Evolutionary conservation across 2,113 vertebrate genomes (phyloP).

Genomic region (Hippoglossus stenolepis): DNA sequence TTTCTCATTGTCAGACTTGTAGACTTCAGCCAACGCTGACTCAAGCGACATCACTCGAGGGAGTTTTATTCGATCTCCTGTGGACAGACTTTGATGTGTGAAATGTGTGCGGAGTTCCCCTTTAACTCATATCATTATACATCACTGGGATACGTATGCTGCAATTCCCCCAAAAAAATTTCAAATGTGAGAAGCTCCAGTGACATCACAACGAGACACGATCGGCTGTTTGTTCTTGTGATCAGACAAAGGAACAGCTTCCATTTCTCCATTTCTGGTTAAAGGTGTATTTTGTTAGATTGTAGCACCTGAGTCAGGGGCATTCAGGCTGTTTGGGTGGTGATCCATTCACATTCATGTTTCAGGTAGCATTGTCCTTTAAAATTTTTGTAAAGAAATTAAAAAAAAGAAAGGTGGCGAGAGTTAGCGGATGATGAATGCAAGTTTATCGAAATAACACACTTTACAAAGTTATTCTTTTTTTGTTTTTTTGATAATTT

Average conservation of each 20-base stretch:
- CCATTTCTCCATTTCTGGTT: constrained; percentile 4
- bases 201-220: neutral
- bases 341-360: constrained; percentile 24
- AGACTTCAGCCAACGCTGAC: neutral
- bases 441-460: constrained; percentile 15
- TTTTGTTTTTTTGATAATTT: constrained; percentile 37
- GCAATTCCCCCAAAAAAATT: constrained; percentile 18
- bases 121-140: constrained; percentile 34
- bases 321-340: constrained; percentile 14
- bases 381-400: neutral
- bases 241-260: constrained; percentile 22
- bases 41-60: constrained; percentile 17
- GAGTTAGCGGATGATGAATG: constrained; percentile 13
- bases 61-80: neutral
- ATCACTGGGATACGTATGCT: constrained; percentile 48
- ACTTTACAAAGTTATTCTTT: neutral
- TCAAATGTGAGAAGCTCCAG: constrained; percentile 12
- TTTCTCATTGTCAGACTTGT: neutral
- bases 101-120: constrained; percentile 33
- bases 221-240: constrained; percentile 31
- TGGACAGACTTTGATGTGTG: constrained; percentile 23
- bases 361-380: constrained; percentile 30
- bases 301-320: constrained; percentile 27
- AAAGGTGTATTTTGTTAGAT: constrained; percentile 8
- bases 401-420: constrained; percentile 12